Evolutionary conservation across 2,888 invertebrate species (phyloP), one percentile per base, ranked within the genome.

Genomic region (Ethmia dodecea): DNA sequence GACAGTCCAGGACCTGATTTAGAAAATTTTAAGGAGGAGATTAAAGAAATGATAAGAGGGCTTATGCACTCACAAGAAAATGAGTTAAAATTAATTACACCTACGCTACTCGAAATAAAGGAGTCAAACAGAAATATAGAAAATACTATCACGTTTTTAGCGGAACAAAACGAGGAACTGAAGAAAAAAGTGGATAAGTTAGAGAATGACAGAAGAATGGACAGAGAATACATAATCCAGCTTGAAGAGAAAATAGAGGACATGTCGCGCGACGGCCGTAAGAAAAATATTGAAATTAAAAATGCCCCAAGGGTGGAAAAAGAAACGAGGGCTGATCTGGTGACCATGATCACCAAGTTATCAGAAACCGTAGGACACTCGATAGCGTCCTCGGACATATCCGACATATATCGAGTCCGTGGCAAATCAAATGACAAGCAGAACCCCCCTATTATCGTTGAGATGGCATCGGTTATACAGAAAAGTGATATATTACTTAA

Each of bases 121-220:
- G 24, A 40, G 13, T 29, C 35, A 4, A 42, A 42, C 24, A 9
- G 5, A 1, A 35, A 32, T 28, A 38, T 42, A 10, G 37, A 37
- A 13, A 42, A 10, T 2, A 20, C 42, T 0, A 28, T 42, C 1
- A 5, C 28, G 5, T 38, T 34, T 18, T 30, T 42, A 1, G 22
- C 36, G 2, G 10, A 29, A 6, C 43, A 43, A 25, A 38, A 43
- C 28, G 35, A 40, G 14, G 43, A 40, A n/a, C 35, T 37, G 2
- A 29, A 35, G 16, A 20, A 28, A n/a, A 43, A 35, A 13, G 13
- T 40, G 5, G 27, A 32, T 3, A 18, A 28, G 11, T 11, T 40
- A 11, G 43, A 43, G 18, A n/a, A 1, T n/a, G 16, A 33, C n/a
- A 18, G 5, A 2, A 40, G 22, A 15, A 20, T 28, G 11, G 33